phyloP scores from a whole-genome alignment of 2,888 invertebrate genomes.

The Drosophila mayaguana region DNA sequence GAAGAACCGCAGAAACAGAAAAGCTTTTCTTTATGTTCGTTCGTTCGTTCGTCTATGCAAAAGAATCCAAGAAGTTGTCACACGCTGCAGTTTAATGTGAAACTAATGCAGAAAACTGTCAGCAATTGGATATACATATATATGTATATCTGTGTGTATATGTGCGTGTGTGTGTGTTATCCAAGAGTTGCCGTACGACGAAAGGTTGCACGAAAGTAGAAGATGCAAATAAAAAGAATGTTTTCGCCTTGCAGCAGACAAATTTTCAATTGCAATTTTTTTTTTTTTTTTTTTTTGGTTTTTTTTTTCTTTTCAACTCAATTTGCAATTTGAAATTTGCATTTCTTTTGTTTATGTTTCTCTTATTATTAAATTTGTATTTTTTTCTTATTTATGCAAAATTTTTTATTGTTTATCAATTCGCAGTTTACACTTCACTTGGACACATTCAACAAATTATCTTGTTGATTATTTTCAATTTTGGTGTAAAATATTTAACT shows the following conservation, averaged over 20 bases:
- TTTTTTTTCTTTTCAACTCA: slow-evolving; percentile 1
- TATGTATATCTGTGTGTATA: slow-evolving; percentile 15
- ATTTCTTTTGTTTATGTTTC: slow-evolving; percentile 31
- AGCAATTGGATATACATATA: slow-evolving; percentile 22
- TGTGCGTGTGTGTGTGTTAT: slow-evolving; percentile 31
- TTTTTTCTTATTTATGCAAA: slow-evolving; percentile 5
- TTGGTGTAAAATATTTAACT: neutral
- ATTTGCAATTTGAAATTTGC: slow-evolving; percentile 20
- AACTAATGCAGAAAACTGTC: slow-evolving; percentile 47
- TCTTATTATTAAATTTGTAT: slow-evolving; percentile 10
- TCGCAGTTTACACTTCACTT: slow-evolving; percentile 51
- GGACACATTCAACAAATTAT: slow-evolving; percentile 28
- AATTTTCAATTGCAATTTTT: slow-evolving; percentile 12
- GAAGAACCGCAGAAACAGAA: slow-evolving; percentile 5
- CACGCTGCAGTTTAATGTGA: slow-evolving; percentile 54
- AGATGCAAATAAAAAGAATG: slow-evolving; percentile 17
- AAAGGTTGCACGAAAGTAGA: slow-evolving; percentile 26
- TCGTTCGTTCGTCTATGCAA: slow-evolving; percentile 6
- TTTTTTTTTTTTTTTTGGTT: too few relatives aligned
- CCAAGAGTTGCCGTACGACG: slow-evolving; percentile 36
- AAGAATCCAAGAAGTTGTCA: slow-evolving; percentile 50
- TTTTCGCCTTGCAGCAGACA: slow-evolving; percentile 26
- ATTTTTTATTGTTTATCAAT: slow-evolving; percentile 9
- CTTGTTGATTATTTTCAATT: slow-evolving; percentile 8
- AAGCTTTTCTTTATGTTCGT: slow-evolving; percentile 16